phyloP scores from a whole-genome alignment of 2,888 invertebrate species.

The Anoncus sp. region DNA sequence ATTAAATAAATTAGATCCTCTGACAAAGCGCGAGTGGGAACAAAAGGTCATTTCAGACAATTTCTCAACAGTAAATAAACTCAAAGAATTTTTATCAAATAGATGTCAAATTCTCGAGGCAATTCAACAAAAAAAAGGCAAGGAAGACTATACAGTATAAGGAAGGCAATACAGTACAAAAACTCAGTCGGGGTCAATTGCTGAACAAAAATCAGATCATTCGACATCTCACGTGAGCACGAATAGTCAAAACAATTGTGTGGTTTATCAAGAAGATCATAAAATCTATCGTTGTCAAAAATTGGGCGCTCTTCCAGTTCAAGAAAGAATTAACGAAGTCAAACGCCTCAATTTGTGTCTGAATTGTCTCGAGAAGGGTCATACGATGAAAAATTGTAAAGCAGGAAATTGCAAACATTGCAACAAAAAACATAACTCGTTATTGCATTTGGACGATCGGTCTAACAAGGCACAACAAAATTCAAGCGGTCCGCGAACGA shows the following conservation, averaged over 20 bases:
- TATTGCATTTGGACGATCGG: constrained; percentile 34
- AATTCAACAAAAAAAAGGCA: constrained; percentile 41
- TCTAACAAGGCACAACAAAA: constrained; percentile 9
- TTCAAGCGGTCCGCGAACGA: constrained; percentile 4
- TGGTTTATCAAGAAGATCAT: constrained; percentile 41
- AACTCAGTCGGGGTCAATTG: not conserved
- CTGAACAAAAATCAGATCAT: constrained; percentile 16
- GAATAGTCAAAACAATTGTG: constrained; percentile 24
- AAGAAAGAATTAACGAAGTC: constrained; percentile 45
- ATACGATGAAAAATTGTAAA: constrained; percentile 29
- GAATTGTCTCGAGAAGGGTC: constrained; percentile 49
- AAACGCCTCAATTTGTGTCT: constrained; percentile 49
- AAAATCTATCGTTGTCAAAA: constrained; percentile 43
- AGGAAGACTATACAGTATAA: not conserved
- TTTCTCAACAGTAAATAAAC: constrained; percentile 11
- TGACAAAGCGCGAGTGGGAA: constrained; percentile 57
- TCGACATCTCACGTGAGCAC: constrained; percentile 41
- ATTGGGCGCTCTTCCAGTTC: constrained; percentile 30
- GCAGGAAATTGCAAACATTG: constrained; percentile 41
- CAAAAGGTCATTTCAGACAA: constrained; percentile 40
- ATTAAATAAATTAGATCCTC: constrained; percentile 36
- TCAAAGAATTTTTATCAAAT: constrained; percentile 28
- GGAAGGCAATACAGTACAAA: not conserved
- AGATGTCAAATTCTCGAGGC: constrained; percentile 43
- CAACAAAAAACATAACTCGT: constrained; percentile 53